These are phyloP conservation scores for Flexamia atlantica DNA, from an alignment of 2,888 invertebrate species.

Conservation along the genomic window DNA sequence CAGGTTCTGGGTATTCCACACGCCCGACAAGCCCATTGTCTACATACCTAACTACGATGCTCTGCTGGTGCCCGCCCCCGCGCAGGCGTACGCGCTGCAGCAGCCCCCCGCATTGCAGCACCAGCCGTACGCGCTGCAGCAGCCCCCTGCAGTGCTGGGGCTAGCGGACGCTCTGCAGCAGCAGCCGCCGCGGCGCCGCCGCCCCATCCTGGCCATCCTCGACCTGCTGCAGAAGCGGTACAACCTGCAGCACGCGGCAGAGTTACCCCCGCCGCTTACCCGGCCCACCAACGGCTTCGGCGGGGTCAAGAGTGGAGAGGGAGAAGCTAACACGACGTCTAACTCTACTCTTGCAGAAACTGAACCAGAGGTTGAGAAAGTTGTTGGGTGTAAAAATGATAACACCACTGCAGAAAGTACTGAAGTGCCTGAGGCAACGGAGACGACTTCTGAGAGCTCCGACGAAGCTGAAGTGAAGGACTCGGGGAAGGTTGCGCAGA, in stretches of 20 bases:
- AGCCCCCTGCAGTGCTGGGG: background rate
- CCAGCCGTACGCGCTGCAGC: constrained; percentile 34
- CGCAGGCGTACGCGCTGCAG: constrained; percentile 42
- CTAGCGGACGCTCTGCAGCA: constrained; percentile 24
- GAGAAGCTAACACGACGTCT: constrained; percentile 8
- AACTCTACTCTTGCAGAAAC: background rate
- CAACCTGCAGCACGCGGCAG: background rate
- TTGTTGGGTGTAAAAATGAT: background rate
- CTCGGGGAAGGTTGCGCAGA: background rate
- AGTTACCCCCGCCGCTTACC: background rate
- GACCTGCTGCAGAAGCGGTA: constrained; percentile 54
- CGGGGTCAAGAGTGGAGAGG: constrained; percentile 57
- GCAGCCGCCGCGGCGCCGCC: constrained; percentile 59
- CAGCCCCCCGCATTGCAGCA: background rate
- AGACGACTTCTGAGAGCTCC: background rate
- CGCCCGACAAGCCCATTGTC: constrained; percentile 71
- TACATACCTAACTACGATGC: constrained; percentile 68
- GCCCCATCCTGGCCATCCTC: constrained; percentile 56
- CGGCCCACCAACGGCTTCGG: constrained; percentile 35
- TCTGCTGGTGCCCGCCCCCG: constrained; percentile 66
- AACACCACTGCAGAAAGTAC: background rate
- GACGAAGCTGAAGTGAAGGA: background rate
- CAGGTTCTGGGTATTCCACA: constrained; percentile 63
- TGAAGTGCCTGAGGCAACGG: background rate
- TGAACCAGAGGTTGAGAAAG: background rate